Evolutionary conservation across 2,888 invertebrate genomes (phyloP).

Genomic region (Oegoconia quadripuncta): DNA sequence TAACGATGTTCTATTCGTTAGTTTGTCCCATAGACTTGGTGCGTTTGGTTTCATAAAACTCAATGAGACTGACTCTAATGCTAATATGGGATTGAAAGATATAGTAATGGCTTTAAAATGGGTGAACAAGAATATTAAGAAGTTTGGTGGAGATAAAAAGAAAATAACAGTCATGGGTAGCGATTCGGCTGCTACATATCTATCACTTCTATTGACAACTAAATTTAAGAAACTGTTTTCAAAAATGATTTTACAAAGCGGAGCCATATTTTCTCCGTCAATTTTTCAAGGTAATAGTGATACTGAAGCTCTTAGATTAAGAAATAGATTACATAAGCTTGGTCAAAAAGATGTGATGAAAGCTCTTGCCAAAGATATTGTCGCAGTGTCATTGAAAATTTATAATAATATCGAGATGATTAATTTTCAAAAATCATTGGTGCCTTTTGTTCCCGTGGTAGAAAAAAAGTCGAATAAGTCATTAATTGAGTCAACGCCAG

Average conservation of each 20-base stretch:
- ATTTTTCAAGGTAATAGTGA: constrained; percentile 45
- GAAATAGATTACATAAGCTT: constrained; percentile 27
- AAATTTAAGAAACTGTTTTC: constrained; percentile 54
- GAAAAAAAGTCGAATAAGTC: constrained; percentile 43
- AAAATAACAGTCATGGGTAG: constrained; percentile 61
- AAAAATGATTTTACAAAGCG: constrained; percentile 68
- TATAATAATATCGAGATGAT: constrained; percentile 50
- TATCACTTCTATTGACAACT: constrained; percentile 53
- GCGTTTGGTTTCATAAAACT: constrained; percentile 64
- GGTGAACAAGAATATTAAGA: constrained; percentile 52
- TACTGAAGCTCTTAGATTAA: constrained; percentile 43
- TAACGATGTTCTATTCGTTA: constrained; percentile 55
- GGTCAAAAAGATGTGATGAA: constrained; percentile 30
- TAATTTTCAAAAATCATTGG: constrained; percentile 53
- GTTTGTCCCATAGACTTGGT: constrained; percentile 59
- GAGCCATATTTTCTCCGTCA: constrained; percentile 56
- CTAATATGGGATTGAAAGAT: constrained; percentile 71
- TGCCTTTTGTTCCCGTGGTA: constrained; percentile 59
- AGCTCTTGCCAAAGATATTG: constrained; percentile 43
- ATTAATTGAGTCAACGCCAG: constrained; percentile 35
- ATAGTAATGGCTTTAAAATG: constrained; percentile 65
- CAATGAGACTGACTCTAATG: constrained; percentile 46
- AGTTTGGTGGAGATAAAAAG: constrained; percentile 57
- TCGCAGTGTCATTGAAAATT: constrained; percentile 46
- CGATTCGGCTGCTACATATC: constrained; percentile 58